These are phyloP conservation scores for Plestiodon gilberti DNA, from an alignment of 2,113 vertebrate species.

Conservation along the genomic window DNA sequence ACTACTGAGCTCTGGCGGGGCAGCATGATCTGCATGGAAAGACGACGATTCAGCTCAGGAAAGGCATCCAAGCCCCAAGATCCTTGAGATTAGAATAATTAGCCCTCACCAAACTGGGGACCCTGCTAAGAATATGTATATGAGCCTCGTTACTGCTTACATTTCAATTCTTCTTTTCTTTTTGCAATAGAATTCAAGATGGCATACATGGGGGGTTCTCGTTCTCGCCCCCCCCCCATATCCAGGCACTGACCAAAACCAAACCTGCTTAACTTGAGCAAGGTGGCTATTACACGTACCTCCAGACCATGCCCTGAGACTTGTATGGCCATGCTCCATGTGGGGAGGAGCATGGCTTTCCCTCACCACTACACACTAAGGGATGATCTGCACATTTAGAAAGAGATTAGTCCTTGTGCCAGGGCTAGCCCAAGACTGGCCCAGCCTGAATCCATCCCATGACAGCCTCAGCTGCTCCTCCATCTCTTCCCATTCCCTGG, in stretches of 20 bases:
- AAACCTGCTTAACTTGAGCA: not conserved
- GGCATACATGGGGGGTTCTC: not conserved
- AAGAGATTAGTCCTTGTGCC: not conserved
- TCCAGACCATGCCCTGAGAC: not conserved
- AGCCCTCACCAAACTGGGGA: not conserved
- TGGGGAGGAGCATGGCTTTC: not conserved
- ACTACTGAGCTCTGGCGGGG: constrained; percentile 75
- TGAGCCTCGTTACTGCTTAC: no score
- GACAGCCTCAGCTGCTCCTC: no score
- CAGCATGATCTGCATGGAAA: constrained; percentile 82
- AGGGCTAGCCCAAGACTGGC: not conserved
- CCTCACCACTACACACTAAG: not conserved
- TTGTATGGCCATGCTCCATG: not conserved
- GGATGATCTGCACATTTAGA: not conserved
- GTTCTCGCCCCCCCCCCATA: no score
- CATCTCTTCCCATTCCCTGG: no score
- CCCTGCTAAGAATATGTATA: not conserved
- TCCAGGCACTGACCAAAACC: not conserved
- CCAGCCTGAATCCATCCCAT: no score
- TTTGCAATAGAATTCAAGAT: not conserved
- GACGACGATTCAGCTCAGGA: constrained; percentile 30
- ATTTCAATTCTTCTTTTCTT: not conserved
- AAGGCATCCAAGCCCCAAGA: not conserved
- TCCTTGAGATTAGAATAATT: not conserved
- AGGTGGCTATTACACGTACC: not conserved